Evolutionary conservation across 1,140 invertebrate genomes (phyloP), one percentile per base, ranked within the genome.

Genomic region (Diorhabda sublineata): DNA sequence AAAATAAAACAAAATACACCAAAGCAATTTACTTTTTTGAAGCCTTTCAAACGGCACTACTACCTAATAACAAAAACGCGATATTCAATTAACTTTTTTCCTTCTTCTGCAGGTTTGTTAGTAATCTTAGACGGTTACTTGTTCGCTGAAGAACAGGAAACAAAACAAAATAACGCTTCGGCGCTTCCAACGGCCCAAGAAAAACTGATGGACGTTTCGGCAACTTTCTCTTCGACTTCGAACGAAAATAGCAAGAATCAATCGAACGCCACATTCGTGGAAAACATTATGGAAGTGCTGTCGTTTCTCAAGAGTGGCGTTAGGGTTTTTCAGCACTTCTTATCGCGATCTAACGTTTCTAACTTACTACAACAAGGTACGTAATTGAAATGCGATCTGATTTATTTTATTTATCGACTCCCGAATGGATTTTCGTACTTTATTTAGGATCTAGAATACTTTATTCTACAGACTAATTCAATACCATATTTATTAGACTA

Each of bases 271-370:
- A 82, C 81, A 47, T 87, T 87, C 75, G 78, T 86, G 45, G 85
- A 86, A 69, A 85, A 85, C 71, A 81, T 87, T 72, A 83, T 84
- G 76, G 85, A 87, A 70, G 86, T 87, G 66, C 74, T 88, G 68
- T 84, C 82, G 67, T 85, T 85, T 75, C 83, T 88, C 68, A 87
- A 87, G 76, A 85, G 83, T 45, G 86, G 87, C 45, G 87, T 86
- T 47, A 82, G 86, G 69, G 87, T 88, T n/a, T 88, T 88, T 77
- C 85, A 87, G 69, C 86, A 87, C 75, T 87, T 88, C 71, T 80
- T 88, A 59, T 83, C 83, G 3, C 82, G 85, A 72, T 86, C 85
- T 47, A 87, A 87, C 77, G 84, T 88, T 7, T 85, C 85, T 52
- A 80, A 83, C 69, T 79, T 84, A 65, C 81, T 88, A n/a, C 77